These are phyloP conservation scores for Buceros bicornis DNA, from an alignment of 2,797 vertebrate genomes.

Conservation along the genomic window DNA sequence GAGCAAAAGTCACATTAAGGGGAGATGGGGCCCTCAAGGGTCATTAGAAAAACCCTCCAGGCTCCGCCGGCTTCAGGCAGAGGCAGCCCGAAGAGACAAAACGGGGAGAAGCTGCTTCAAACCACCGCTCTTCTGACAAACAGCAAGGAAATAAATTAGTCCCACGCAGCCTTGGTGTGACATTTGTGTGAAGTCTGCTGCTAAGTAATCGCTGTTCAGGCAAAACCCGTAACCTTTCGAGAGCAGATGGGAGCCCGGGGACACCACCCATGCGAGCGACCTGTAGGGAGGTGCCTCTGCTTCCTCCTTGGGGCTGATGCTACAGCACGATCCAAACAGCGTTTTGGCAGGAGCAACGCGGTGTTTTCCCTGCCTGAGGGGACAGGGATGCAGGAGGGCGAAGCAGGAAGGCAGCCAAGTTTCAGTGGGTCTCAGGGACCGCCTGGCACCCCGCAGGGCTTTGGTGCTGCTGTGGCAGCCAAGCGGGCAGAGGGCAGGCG, in stretches of 20 bases:
- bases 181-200: not conserved
- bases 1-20: fast-evolving
- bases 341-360: fast-evolving
- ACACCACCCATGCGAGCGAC: fast-evolving
- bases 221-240: not conserved
- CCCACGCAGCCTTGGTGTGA: not conserved
- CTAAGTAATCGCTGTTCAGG: not conserved
- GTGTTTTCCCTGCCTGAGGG: not conserved
- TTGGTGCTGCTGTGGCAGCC: fast-evolving
- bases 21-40: not conserved
- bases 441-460: fast-evolving
- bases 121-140: not conserved
- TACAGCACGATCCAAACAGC: not conserved
- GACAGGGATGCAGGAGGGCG: not conserved
- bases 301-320: not conserved
- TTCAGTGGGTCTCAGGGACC: not conserved
- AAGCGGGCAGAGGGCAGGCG: not conserved
- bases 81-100: not conserved
- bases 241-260: not conserved
- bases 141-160: not conserved
- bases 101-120: not conserved
- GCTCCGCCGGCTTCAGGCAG: not conserved
- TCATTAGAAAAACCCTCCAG: not conserved
- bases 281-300: not conserved
- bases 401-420: not conserved